These are phyloP conservation scores for Telmatochromis bifrenatus DNA, from an alignment of 2,113 vertebrate species.

Conservation along the genomic window DNA sequence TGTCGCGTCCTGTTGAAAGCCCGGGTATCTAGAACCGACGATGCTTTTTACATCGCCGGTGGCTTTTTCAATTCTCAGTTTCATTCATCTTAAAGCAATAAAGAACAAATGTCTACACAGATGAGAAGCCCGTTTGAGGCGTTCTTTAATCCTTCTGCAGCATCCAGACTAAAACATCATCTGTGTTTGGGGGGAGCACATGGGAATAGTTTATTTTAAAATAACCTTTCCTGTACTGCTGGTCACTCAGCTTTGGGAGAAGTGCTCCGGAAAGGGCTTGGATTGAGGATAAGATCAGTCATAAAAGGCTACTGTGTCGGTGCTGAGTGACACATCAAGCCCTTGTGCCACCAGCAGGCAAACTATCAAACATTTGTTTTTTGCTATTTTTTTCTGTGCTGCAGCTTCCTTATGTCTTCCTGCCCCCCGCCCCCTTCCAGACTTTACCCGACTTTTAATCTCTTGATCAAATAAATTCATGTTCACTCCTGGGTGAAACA, in stretches of 20 bases:
- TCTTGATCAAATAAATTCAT: conserved; percentile 53
- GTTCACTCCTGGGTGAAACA: conserved; percentile 26
- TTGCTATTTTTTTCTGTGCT: background rate
- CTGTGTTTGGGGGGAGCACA: background rate
- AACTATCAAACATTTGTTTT: conserved; percentile 33
- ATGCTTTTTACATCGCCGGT: background rate
- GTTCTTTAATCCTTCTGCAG: background rate
- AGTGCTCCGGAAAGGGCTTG: conserved; percentile 42
- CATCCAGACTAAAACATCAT: background rate
- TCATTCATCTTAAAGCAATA: background rate
- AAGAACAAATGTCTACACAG: background rate
- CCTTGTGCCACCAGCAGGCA: conserved; percentile 8
- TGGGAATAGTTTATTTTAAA: conserved; percentile 23
- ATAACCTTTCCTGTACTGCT: conserved; percentile 4
- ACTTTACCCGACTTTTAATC: conserved; percentile 21
- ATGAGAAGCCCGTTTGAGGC: background rate
- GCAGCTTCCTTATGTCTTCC: conserved; percentile 42
- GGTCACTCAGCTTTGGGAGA: background rate
- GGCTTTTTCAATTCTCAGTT: background rate
- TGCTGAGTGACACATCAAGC: conserved; percentile 50
- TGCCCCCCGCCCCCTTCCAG: background rate
- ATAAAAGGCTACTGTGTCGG: conserved; percentile 22
- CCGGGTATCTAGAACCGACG: background rate
- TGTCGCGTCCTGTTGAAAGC: rapidly evolving
- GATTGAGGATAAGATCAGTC: conserved; percentile 41